Evolutionary conservation across 2,888 invertebrate species (phyloP).

Genomic region (Oscheius onirici): DNA sequence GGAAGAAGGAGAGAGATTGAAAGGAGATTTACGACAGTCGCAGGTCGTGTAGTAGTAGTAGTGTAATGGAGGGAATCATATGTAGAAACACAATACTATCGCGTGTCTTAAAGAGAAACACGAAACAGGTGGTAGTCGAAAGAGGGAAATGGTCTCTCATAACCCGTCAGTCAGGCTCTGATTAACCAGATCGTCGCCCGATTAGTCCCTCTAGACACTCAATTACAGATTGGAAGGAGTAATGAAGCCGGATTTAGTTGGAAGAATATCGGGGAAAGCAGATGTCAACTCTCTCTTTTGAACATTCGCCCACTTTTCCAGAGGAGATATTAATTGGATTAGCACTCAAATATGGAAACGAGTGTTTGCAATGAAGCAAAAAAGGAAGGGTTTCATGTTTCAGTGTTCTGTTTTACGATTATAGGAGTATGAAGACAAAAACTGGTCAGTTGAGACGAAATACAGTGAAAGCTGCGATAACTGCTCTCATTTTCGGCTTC

Average conservation of each 20-base stretch:
- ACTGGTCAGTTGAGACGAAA: no score
- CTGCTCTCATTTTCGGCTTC: no score
- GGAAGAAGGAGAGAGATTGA: constrained; percentile 12
- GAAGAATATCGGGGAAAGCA: not conserved
- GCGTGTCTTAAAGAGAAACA: constrained; percentile 9
- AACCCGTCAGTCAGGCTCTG: constrained; percentile 4
- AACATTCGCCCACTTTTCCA: not conserved
- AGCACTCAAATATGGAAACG: constrained; percentile 12
- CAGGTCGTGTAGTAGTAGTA: not conserved
- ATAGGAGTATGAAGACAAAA: not conserved
- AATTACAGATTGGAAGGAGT: constrained; percentile 3
- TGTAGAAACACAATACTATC: constrained; percentile 30
- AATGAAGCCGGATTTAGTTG: constrained; percentile 10
- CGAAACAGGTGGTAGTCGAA: not conserved
- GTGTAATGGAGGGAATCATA: constrained; percentile 23
- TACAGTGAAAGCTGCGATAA: no score
- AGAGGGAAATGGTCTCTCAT: constrained; percentile 13
- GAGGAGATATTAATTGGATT: not conserved
- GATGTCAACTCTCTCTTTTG: not conserved
- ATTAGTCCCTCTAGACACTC: constrained; percentile 19
- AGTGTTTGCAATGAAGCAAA: constrained; percentile 11
- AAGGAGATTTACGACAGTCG: constrained; percentile 13
- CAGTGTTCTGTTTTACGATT: not conserved
- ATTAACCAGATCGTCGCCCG: constrained; percentile 18
- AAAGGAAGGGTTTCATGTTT: not conserved